Percentiles rank a stretch among this genome's conserved stretches.
Conservation (phyloP, 2,888 invertebrate species). For the Papilio elwesi region DNA sequence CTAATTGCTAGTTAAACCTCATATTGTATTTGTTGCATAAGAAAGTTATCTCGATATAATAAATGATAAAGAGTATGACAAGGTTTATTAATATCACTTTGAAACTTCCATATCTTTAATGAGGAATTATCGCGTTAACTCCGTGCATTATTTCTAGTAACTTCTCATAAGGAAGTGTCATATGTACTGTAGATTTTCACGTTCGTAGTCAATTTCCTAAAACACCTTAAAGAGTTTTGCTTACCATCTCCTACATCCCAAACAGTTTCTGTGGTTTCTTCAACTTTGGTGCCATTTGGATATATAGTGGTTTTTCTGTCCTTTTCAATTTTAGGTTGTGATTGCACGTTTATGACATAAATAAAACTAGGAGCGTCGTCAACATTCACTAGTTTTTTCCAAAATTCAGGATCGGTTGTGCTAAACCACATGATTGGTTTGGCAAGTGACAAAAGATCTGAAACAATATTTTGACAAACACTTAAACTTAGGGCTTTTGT, state of each 20-base stretch:
- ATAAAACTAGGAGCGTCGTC: conserved; percentile 48
- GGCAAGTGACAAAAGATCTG: conserved; percentile 41
- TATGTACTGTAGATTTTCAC: neutral
- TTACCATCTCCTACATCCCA: conserved; percentile 37
- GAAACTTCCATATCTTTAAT: neutral
- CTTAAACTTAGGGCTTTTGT: too few relatives aligned
- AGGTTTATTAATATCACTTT: neutral
- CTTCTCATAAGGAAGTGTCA: too few relatives aligned
- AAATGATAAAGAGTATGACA: neutral
- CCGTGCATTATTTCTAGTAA: too few relatives aligned
- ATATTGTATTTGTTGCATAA: too few relatives aligned
- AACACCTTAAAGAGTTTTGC: conserved; percentile 1
- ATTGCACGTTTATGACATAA: conserved; percentile 54
- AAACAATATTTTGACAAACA: conserved; percentile 19
- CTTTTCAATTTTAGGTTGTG: conserved; percentile 53
- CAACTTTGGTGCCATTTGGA: conserved; percentile 62
- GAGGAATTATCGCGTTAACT: neutral
- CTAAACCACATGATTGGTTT: conserved; percentile 42
- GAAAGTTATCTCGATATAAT: too few relatives aligned
- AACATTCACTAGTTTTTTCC: conserved; percentile 46
- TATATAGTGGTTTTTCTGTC: conserved; percentile 55
- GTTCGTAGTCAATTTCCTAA: neutral
- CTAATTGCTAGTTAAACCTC: too few relatives aligned
- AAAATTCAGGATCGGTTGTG: conserved; percentile 46
- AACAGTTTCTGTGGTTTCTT: conserved; percentile 52